phyloP scores from a whole-genome alignment of 2,113 vertebrate genomes.

The Anolis sagrei region DNA sequence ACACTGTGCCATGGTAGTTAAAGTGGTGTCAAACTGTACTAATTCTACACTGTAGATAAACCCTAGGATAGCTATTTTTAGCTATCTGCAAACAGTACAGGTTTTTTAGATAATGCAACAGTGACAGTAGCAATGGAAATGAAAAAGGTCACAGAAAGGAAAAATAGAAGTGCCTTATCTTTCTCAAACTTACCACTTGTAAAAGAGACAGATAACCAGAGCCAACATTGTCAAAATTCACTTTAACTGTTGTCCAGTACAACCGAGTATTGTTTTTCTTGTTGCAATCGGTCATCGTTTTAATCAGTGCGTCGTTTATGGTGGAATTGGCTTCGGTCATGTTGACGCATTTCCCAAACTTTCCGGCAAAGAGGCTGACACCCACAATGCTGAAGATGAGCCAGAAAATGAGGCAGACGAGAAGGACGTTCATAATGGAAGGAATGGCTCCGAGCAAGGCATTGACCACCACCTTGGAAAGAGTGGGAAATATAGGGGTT shows the following conservation, averaged over 20 bases:
- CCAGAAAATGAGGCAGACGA: slow-evolving; percentile 95
- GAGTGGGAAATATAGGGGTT: not conserved
- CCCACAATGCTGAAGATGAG: slow-evolving; percentile 97
- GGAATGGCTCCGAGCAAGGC: slow-evolving; percentile 95
- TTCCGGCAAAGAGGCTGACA: slow-evolving; percentile 91
- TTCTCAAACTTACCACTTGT: slow-evolving; percentile 88
- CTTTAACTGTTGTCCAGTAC: slow-evolving; percentile 94
- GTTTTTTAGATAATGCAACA: not conserved
- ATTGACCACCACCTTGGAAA: slow-evolving; percentile 91
- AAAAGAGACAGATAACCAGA: slow-evolving; percentile 95
- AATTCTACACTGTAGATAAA: too few relatives aligned
- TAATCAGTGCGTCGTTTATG: slow-evolving; percentile 43
- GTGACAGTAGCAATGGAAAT: not conserved
- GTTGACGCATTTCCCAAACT: slow-evolving; percentile 91
- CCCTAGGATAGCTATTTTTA: too few relatives aligned
- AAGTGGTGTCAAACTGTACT: too few relatives aligned
- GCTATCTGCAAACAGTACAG: too few relatives aligned
- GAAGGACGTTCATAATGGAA: slow-evolving; percentile 95
- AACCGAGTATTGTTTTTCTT: slow-evolving; percentile 80
- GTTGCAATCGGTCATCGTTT: slow-evolving; percentile 80
- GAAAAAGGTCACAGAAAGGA: not conserved
- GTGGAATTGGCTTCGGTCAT: slow-evolving; percentile 69
- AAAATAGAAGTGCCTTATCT: not conserved
- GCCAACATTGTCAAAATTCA: slow-evolving; percentile 96
- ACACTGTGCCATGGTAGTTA: too few relatives aligned